Evolutionary conservation across 2,797 vertebrate genomes (phyloP), one percentile per base, ranked within the genome.

Genomic region (Pipistrellus kuhlii): DNA sequence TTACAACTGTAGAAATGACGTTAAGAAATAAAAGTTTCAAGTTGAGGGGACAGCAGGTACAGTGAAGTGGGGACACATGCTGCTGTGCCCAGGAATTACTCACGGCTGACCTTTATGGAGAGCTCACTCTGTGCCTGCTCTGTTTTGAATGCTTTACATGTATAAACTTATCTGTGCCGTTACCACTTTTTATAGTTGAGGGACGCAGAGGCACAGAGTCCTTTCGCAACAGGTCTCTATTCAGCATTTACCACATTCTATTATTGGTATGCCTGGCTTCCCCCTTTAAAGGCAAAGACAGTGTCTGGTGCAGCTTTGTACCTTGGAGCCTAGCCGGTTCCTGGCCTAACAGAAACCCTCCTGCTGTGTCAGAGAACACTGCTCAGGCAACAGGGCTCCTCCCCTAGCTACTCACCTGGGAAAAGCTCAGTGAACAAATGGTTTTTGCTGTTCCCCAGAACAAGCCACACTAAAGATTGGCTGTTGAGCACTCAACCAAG

Each of bases 1-100:
- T 15, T 64, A 41, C 17, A 84, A 30, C n/a, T 62, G 10, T 80
- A 81, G 76, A 92, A 84, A 48, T 57, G 59, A 30, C 41, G 90
- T 66, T 30, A 81, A 71, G 84, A 93, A 89, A 85, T 83, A 75
- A 93, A 93, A 66, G 48, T 90, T 81, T 85, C 82, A 38, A 94
- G 85, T 55, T 69, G 72, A 90, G 93, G 88, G 69, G 77, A 76
- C 51, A 55, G 68, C 15, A 35, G 78, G 51, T 27, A 35, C 46
- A 30, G 72, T 55, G 80, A 44, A 35, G 15, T 62, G 27, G 72
- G 55, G 53, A 71, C 48, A 5, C 25, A 10, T 8, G 59, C 15
- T 55, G 9, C 23, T 2, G 13, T 78, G 30, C 10, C 76, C 51
- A 13, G 55, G 1, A 17, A 25, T 66, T n/a, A 20, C 64, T 82